Evolutionary conservation across 1,140 invertebrate species (phyloP).

Genomic region (Lucilia cuprina): DNA sequence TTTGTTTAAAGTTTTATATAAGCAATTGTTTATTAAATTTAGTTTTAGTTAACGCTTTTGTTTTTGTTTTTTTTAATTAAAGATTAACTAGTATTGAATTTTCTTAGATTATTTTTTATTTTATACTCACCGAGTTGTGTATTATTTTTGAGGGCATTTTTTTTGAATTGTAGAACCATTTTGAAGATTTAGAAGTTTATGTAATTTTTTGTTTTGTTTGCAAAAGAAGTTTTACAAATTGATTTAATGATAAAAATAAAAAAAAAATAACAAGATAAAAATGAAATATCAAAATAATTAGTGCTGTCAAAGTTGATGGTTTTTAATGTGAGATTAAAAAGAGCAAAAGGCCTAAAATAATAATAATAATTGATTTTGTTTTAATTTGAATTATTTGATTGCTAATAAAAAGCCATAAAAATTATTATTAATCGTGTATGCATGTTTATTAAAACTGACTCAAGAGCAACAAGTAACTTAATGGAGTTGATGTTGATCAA

Average conservation of each 20-base stretch:
- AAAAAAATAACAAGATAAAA: constrained; percentile 28
- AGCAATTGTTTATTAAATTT: background rate
- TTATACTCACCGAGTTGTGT: constrained; percentile 22
- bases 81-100: background rate
- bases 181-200: background rate
- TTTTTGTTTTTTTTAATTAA: background rate
- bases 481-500: constrained; percentile 24
- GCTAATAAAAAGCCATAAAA: background rate
- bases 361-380: background rate
- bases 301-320: constrained; percentile 19
- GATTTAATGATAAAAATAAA: background rate
- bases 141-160: constrained; percentile 17
- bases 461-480: constrained; percentile 5
- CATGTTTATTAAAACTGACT: background rate
- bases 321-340: background rate
- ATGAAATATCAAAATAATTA: constrained; percentile 34
- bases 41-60: background rate
- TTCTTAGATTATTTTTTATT: constrained; percentile 7
- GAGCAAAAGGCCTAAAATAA: background rate
- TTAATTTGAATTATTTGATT: background rate
- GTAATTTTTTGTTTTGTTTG: constrained; percentile 6
- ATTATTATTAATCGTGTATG: background rate
- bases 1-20: background rate
- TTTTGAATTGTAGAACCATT: constrained; percentile 18
- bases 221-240: constrained; percentile 22